Conservation (phyloP, 2,888 invertebrate genomes). For the Pollenia amentaria region DNA sequence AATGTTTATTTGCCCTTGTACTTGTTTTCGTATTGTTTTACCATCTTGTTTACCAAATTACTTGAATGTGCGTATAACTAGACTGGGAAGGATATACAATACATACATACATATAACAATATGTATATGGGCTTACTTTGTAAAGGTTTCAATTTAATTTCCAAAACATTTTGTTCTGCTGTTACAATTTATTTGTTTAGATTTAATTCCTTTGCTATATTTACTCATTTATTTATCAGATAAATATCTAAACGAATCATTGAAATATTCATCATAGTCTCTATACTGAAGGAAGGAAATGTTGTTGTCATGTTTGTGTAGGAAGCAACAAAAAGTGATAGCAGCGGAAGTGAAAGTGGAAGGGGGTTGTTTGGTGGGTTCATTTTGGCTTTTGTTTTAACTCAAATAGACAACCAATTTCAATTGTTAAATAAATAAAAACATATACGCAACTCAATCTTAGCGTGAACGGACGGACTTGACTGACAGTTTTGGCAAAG, state of each 20-base stretch:
- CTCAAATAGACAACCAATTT: slow-evolving; percentile 47
- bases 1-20: neutral
- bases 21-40: slow-evolving; percentile 16
- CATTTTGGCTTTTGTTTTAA: slow-evolving; percentile 57
- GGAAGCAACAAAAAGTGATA: slow-evolving; percentile 1
- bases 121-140: neutral
- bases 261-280: slow-evolving; percentile 14
- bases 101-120: no score
- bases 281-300: neutral
- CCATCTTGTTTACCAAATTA: slow-evolving; percentile 6
- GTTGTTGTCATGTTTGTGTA: slow-evolving; percentile 4
- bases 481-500: neutral
- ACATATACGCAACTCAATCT: slow-evolving; percentile 20
- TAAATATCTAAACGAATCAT: slow-evolving; percentile 15
- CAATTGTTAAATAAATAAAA: slow-evolving; percentile 51
- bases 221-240: slow-evolving; percentile 10
- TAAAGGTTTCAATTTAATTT: slow-evolving; percentile 15
- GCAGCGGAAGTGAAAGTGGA: neutral
- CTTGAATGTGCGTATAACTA: slow-evolving; percentile 14
- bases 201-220: neutral
- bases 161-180: slow-evolving; percentile 6
- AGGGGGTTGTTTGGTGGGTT: slow-evolving; percentile 22
- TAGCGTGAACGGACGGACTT: neutral
- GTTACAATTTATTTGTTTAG: slow-evolving; percentile 47
- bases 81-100: slow-evolving; percentile 5